Percentiles rank a stretch among this genome's conserved stretches.
Conservation (phyloP, 2,113 vertebrate genomes). For the Calyptomena viridis region DNA sequence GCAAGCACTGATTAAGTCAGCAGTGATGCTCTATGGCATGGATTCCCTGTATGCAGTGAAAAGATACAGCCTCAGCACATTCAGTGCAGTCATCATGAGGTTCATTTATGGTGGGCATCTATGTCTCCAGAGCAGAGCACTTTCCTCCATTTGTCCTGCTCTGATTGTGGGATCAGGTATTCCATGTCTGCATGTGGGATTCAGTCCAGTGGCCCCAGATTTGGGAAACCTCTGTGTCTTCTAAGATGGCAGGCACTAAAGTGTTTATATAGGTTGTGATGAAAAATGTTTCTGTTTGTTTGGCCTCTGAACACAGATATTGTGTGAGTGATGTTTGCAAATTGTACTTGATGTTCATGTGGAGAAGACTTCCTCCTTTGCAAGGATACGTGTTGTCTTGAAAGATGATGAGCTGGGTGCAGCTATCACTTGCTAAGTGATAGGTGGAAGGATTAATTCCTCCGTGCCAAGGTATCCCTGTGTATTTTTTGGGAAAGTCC, state of each 20-base stretch:
- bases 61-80: neutral
- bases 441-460: neutral
- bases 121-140: neutral
- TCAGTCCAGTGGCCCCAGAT: neutral
- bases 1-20: neutral
- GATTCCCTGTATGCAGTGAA: neutral
- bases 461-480: neutral
- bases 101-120: neutral
- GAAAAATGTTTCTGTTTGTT: neutral
- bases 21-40: neutral
- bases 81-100: neutral
- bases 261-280: neutral
- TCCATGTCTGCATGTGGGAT: fast-evolving
- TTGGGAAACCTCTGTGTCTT: neutral
- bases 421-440: neutral
- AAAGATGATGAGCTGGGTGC: neutral
- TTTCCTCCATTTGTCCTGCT: neutral
- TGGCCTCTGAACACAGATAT: neutral
- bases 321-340: neutral
- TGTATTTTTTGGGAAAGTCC: neutral
- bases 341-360: neutral
- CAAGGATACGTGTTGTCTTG: neutral
- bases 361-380: neutral
- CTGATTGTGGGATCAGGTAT: neutral
- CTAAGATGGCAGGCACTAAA: neutral